Conservation (phyloP, 2,113 vertebrate genomes). For the Passer domesticus region DNA sequence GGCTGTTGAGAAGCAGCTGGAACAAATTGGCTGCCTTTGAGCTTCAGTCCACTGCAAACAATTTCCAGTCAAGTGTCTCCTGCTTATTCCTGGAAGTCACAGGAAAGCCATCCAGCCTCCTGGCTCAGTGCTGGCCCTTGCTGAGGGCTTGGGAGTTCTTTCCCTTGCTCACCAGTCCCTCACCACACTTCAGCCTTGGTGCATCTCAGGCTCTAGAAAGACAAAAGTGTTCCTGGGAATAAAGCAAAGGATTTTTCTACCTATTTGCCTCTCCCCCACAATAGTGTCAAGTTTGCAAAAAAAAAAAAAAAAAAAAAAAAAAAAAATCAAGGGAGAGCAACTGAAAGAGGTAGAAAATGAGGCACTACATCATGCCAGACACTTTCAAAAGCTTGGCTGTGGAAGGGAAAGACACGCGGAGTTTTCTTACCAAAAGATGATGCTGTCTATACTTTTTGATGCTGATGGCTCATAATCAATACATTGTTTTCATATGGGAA, state of each 20-base stretch:
- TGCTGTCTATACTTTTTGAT: slow-evolving; percentile 27
- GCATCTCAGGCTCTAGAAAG: neutral
- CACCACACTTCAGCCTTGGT: accelerated
- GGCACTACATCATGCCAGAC: neutral
- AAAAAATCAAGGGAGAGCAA: neutral
- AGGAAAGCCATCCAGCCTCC: neutral
- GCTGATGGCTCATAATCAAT: slow-evolving; percentile 29
- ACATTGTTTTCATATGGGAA: slow-evolving; percentile 12
- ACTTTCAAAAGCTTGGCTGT: neutral
- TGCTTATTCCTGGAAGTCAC: accelerated
- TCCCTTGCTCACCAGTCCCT: neutral
- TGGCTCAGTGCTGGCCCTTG: too few species aligned
- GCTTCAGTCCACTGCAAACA: neutral
- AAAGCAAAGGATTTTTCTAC: neutral
- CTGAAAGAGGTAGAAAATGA: neutral
- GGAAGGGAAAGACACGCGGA: slow-evolving; percentile 14
- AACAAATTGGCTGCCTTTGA: neutral
- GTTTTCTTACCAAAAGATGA: slow-evolving; percentile 4
- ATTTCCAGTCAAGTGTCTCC: neutral
- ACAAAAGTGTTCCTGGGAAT: neutral
- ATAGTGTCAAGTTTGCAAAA: neutral
- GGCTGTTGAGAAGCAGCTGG: neutral
- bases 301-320: neutral
- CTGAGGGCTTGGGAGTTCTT: too few species aligned
- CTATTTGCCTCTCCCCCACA: neutral